Conservation (phyloP, 1,140 invertebrate species). For the Ruditapes philippinarum region DNA sequence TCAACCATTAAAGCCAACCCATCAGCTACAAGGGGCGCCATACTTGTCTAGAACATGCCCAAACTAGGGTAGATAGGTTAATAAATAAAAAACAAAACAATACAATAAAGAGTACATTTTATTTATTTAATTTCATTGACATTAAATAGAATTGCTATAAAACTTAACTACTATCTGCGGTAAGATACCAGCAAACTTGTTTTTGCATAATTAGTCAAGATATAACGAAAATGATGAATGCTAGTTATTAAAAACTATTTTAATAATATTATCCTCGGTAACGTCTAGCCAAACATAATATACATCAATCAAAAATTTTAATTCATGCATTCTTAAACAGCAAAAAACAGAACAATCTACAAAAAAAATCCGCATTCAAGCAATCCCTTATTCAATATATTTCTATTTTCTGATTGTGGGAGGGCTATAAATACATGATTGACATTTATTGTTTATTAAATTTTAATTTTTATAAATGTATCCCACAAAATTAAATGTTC, state of each 20-base stretch:
- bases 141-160: no score
- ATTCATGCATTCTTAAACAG: background rate
- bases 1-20: no score
- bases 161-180: no score
- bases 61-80: no score
- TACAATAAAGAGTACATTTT: no score
- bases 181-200: no score
- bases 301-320: background rate
- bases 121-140: no score
- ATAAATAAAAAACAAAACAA: no score
- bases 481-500: no score
- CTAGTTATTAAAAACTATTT: background rate
- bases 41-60: no score
- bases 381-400: background rate
- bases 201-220: background rate
- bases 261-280: background rate
- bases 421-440: background rate
- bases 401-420: background rate
- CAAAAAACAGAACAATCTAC: background rate
- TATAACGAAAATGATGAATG: background rate
- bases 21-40: no score
- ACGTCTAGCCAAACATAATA: background rate
- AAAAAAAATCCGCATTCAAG: background rate
- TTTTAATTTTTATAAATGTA: constrained; percentile 9
- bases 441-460: background rate